phyloP scores from a whole-genome alignment of 2,797 vertebrate genomes.

The Morelia viridis region DNA sequence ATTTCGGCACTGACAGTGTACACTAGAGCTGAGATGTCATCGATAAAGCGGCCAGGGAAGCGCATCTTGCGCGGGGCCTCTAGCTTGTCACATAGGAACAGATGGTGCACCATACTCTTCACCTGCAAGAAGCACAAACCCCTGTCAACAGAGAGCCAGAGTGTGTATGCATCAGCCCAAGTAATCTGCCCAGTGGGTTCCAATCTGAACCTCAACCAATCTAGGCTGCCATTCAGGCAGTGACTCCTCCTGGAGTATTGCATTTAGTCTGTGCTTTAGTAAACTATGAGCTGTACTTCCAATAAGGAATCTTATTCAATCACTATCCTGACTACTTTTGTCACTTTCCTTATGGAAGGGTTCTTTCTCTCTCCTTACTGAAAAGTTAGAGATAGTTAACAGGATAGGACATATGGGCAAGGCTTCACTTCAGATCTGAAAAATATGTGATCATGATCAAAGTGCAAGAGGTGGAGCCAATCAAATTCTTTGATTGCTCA shows the following conservation, averaged over 20 bases:
- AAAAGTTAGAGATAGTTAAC: background rate
- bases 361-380: background rate
- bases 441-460: background rate
- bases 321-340: background rate
- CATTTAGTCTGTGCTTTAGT: background rate
- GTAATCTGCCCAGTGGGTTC: background rate
- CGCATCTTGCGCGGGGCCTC: slow-evolving; percentile 82
- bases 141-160: background rate
- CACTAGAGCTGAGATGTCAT: slow-evolving; percentile 85
- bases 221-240: background rate
- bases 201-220: background rate
- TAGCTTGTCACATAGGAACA: slow-evolving; percentile 82
- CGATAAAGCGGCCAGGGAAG: slow-evolving; percentile 88
- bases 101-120: slow-evolving; percentile 89
- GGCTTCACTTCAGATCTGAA: background rate
- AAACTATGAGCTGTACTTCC: background rate
- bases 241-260: background rate
- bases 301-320: background rate
- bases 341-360: background rate
- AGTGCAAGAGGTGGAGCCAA: background rate
- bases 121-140: slow-evolving; percentile 66
- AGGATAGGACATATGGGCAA: background rate
- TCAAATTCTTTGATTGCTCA: background rate
- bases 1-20: slow-evolving; percentile 86
- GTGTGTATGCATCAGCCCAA: background rate